Evolutionary conservation across 2,888 invertebrate species (phyloP), one percentile per base, ranked within the genome.

Genomic region (Pristionchus exspectatus): DNA sequence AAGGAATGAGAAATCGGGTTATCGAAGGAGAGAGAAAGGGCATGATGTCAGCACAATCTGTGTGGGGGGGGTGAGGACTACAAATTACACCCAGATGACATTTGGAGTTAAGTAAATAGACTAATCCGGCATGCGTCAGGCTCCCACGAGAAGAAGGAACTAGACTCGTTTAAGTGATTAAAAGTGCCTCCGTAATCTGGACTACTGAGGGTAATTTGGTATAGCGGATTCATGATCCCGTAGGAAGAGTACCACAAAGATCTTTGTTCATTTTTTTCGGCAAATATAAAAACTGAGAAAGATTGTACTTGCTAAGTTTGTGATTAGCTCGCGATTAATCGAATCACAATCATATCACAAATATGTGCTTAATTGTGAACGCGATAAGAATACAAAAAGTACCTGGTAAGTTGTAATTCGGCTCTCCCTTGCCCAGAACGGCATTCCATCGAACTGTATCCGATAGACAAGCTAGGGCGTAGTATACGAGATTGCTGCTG

Each of bases 1-100:
- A 50, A 50, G 44, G 44, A 69, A 24, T 38, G 77, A 54, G 81
- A 50, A 81, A 81, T 81, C 81, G 50, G 81, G 81, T 81, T 81
- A 81, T 27, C 12, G 77, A 24, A 38, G 38, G 81, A 30, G 69
- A 18, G 12, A 18, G 30, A 30, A 30, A 30, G 30, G 74, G 27
- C n/a, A 50, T 54, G 81, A 27, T 54, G 63, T 63, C 63, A 63
- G 21, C n/a, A 63, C 44, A 50, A 50, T 50, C 44, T 50, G 44
- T 50, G 44, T 3, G 3, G 44, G 44, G 44, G 24, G 24, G 21
- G 9, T 56, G n/a, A 63, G 63, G 24, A 63, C 63, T 21, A 63
- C 18, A 59, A 24, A 59, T 77, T 77, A 10, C 77, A 18, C 38
- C 33, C 38, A 27, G n/a, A 44, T 38, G 44, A 44, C 81, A 54